These are phyloP conservation scores for Mirounga angustirostris DNA, from an alignment of 2,113 vertebrate species.

Conservation along the genomic window DNA sequence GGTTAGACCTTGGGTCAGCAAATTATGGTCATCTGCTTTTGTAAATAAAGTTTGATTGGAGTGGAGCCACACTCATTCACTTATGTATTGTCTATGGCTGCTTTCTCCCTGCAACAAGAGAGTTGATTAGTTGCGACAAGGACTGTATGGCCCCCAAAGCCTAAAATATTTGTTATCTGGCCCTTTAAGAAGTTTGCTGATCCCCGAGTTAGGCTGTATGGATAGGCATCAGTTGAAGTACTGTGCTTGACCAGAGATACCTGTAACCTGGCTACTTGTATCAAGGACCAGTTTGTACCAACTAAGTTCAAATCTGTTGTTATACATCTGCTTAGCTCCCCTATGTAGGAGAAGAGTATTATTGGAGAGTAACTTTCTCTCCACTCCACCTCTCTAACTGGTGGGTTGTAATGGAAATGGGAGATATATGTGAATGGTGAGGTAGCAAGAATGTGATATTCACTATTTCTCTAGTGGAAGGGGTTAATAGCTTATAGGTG, in stretches of 20 bases:
- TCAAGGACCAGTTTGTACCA: not conserved
- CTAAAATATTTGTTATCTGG: not conserved
- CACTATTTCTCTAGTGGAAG: constrained; percentile 12
- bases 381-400: not conserved
- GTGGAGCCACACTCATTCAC: not conserved
- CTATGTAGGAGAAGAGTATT: not conserved
- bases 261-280: not conserved
- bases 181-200: not conserved
- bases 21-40: not conserved
- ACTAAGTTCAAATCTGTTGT: not conserved
- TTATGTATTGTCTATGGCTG: not conserved
- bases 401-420: not conserved
- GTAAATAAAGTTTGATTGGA: not conserved
- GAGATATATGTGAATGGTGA: not conserved
- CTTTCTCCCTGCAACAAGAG: not conserved
- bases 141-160: not conserved
- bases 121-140: not conserved
- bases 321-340: not conserved
- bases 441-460: not conserved
- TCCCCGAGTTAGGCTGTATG: not conserved
- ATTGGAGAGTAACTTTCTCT: not conserved
- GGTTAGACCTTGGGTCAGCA: not conserved
- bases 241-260: not conserved
- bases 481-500: constrained; percentile 54
- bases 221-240: not conserved